phyloP scores from a whole-genome alignment of 1,140 invertebrate species.

The Atta colombica region DNA sequence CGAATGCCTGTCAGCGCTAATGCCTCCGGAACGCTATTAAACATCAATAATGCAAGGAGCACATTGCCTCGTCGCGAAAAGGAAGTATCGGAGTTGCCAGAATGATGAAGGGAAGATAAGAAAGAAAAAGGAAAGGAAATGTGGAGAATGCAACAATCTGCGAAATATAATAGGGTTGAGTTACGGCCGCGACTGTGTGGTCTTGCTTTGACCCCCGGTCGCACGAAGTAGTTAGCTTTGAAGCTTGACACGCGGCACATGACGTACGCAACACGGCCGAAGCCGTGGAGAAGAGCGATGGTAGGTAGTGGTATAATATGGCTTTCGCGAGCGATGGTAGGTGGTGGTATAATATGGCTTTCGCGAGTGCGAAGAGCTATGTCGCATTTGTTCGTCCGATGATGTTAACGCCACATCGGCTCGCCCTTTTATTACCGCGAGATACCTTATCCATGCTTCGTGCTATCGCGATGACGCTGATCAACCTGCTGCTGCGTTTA shows the following conservation, averaged over 20 bases:
- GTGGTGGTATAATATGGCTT: conserved; percentile 24
- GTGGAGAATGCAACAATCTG: conserved; percentile 55
- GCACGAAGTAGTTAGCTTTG: conserved; percentile 56
- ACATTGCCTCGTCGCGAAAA: background rate
- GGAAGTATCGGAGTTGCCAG: conserved; percentile 20
- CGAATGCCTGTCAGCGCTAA: background rate
- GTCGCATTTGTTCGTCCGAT: conserved; percentile 34
- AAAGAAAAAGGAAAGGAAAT: background rate
- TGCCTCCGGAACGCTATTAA: conserved; percentile 16
- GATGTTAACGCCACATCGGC: conserved; percentile 34
- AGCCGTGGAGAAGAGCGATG: background rate
- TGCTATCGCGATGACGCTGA: conserved; percentile 47
- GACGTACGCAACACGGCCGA: background rate
- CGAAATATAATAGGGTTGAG: conserved; percentile 72
- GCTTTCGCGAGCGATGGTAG: conserved; percentile 20
- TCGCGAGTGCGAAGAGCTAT: conserved; percentile 5
- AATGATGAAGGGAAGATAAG: background rate
- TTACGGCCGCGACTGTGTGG: conserved; percentile 68
- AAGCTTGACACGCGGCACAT: conserved; percentile 18
- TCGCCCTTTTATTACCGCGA: conserved; percentile 35
- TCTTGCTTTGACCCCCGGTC: conserved; percentile 51
- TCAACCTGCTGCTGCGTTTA: conserved; percentile 47
- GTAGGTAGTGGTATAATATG: conserved; percentile 26
- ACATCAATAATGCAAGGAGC: background rate
- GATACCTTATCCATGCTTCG: conserved; percentile 34